Base-by-base conservation (phyloP, 2,797 vertebrate species). In the Picus viridis region DNA sequence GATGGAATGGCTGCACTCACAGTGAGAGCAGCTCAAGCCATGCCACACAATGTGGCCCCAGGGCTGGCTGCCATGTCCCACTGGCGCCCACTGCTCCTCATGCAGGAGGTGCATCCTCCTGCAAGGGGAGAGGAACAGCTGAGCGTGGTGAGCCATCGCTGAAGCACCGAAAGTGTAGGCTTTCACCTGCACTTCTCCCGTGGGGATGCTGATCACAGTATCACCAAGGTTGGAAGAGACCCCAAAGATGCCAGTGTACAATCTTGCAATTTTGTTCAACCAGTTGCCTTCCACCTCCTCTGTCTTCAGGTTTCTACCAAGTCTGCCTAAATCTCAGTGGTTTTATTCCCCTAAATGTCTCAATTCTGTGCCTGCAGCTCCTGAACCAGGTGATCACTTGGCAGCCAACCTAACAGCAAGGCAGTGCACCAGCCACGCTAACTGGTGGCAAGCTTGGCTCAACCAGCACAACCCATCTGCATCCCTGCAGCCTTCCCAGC, bases 11-110 rank as follows among this genome's bases (percentile, higher is more conserved):
- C 63, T 88, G 67, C 74, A 61, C 45, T 82, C 88, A 4, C 0
- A 1, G 32, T 7, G 72, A 32, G 59, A 65, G 72, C 6, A 5
- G 69, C 79, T 67, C 47, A 2, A 18, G 61, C 74, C 18, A 0
- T 22, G 51, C 16, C 8, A 1, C 0, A 1, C 9, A 2, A 67
- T 0, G 0, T 8, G 58, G 70, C 58, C 49, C 26, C 3, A 1
- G 43, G 49, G 4, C 30, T 9, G 9, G 51, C 74, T 72, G 53
- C 75, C 18, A 0, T 6, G 41, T 30, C 49, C 65, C 1, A 0
- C 27, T 2, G 1, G 72, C 41, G 56, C 12, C n/a, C 34, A 1
- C 15, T 0, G 1, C 27, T 77, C 39, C 86, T 62, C 69, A 3
- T 0, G 0, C 54, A 43, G 34, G 19, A n/a, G 6, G 34, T 4